Conservation (phyloP, 2,797 vertebrate genomes). For the Menidia menidia region DNA sequence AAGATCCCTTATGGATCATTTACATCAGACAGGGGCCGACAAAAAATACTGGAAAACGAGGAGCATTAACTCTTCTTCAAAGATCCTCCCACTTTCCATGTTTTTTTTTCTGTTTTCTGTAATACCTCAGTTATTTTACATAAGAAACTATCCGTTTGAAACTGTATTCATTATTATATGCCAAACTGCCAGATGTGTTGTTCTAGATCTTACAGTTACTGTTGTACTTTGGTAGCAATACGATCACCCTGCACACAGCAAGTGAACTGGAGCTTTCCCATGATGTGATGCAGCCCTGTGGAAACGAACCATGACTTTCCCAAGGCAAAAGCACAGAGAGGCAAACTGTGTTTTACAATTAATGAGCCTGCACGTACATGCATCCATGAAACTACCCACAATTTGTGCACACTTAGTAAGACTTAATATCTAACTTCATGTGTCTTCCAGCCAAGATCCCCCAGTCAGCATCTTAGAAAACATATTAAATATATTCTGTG, state of each 20-base stretch:
- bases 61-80: neutral
- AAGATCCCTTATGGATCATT: constrained; percentile 45
- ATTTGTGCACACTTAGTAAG: too few relatives aligned
- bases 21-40: constrained; percentile 26
- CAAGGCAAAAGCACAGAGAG: constrained; percentile 31
- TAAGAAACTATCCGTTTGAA: neutral
- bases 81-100: neutral
- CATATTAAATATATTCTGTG: neutral
- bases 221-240: constrained; percentile 69
- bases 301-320: constrained; percentile 52
- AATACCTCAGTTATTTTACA: too few relatives aligned
- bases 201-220: neutral
- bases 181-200: neutral
- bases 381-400: neutral
- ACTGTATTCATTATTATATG: neutral
- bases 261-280: constrained; percentile 65
- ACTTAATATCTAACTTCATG: too few relatives aligned
- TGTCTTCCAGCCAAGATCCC: too few relatives aligned
- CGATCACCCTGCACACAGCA: constrained; percentile 42
- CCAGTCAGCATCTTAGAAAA: too few relatives aligned
- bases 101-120: too few relatives aligned
- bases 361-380: neutral
- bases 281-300: constrained; percentile 42
- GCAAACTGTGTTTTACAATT: neutral
- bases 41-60: neutral